These are phyloP conservation scores for Idaea dimidiata DNA, from an alignment of 2,888 invertebrate species.

Conservation along the genomic window DNA sequence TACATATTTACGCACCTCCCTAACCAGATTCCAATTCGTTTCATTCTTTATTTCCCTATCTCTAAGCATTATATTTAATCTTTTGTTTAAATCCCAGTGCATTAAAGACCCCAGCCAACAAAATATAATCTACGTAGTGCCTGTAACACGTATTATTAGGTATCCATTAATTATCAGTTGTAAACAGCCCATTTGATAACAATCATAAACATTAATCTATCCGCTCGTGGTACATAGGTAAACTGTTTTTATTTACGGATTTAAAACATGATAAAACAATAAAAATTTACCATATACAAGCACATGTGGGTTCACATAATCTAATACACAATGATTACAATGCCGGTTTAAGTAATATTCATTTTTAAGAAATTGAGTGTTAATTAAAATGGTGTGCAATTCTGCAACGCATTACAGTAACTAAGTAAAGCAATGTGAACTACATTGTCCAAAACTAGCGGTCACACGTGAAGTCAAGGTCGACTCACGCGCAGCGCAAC, in stretches of 20 bases:
- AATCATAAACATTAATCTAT: neutral
- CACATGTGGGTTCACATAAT: neutral
- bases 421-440: neutral
- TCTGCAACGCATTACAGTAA: neutral
- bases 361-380: neutral
- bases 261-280: neutral
- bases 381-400: neutral
- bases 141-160: slow-evolving; percentile 6
- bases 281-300: neutral
- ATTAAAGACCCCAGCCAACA: too few species aligned
- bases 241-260: neutral
- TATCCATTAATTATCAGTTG: slow-evolving; percentile 6
- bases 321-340: neutral
- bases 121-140: neutral
- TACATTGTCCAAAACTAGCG: slow-evolving; percentile 32
- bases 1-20: too few species aligned
- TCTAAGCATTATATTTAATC: too few species aligned
- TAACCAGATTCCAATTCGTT: too few species aligned
- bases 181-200: neutral
- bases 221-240: neutral
- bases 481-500: slow-evolving; percentile 45
- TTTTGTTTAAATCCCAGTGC: too few species aligned
- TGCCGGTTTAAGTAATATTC: neutral
- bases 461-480: slow-evolving; percentile 50
- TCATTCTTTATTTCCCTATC: too few species aligned